Base-by-base conservation (phyloP, 2,888 invertebrate genomes). In the Rhingia rostrata region DNA sequence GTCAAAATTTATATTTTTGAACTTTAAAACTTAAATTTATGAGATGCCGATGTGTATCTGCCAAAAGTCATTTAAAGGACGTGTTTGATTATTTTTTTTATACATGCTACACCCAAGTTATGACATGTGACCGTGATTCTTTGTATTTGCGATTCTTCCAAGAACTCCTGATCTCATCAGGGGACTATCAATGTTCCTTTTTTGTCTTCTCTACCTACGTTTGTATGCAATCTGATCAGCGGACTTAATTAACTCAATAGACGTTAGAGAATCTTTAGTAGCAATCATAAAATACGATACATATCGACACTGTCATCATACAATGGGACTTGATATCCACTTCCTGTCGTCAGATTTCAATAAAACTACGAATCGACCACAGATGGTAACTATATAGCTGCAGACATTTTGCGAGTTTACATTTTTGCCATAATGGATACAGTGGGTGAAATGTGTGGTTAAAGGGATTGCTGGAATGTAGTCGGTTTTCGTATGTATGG, bases 301-400 rank as follows among this genome's bases (percentile, higher is more conserved):
- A 22, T 41, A 56, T 67, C 47, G 53, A 67, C 53, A 56, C n/a
- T 35, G 33, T 39, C 61, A 35, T 43, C 63, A 75, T 81, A 64
- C 63, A 41, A 64, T 12, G 10, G 6, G 58, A 61, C 51, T 77
- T 77, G 69, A 78, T 82, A 72, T 66, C 60, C 60, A 78, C 61
- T 82, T 82, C 82, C 82, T 78, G 82, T 66, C 81, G 53, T 82
- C 72, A 56, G 61, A 45, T 77, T 82, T 54, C 64, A 54, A 54
- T 77, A 60, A 54, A 60, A 45, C 6, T 22, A n/a, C 67, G 3
- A 64, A 51, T n/a, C 66, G 66, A 39, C 63, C 53, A 12, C 35
- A 53, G 33, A 53, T n/a, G 35, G 33, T 12, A n/a, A 6, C 22
- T 2, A 22, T 10, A 32, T n/a, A 6, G 5, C 37, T 47, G 53